phyloP scores from a whole-genome alignment of 2,888 invertebrate species.

The Meganola albula region DNA sequence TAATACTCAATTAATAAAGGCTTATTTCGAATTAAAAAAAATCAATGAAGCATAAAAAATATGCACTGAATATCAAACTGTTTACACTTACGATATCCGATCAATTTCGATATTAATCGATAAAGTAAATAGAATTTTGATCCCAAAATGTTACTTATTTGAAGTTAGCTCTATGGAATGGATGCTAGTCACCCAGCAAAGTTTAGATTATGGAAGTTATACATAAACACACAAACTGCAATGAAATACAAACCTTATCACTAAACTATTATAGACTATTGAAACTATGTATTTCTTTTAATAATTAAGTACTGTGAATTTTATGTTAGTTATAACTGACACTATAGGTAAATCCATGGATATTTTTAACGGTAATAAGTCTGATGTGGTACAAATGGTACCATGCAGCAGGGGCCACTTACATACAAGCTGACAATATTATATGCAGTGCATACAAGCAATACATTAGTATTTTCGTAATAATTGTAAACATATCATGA shows the following conservation, averaged over 20 bases:
- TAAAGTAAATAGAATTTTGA: slow-evolving; percentile 49
- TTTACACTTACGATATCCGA: slow-evolving; percentile 25
- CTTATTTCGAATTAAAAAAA: slow-evolving; percentile 4
- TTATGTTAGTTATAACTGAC: slow-evolving; percentile 34
- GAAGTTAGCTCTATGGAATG: slow-evolving; percentile 16
- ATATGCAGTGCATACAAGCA: slow-evolving; percentile 24
- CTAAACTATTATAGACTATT: slow-evolving; percentile 54
- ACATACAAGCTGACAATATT: slow-evolving; percentile 27
- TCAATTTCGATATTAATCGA: slow-evolving; percentile 43
- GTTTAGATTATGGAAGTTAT: slow-evolving; percentile 19
- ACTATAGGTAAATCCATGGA: slow-evolving; percentile 32
- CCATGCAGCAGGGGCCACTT: slow-evolving; percentile 16
- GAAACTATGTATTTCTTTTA: slow-evolving; percentile 51
- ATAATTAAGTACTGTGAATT: slow-evolving; percentile 64
- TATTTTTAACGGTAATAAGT: slow-evolving; percentile 28
- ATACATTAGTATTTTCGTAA: slow-evolving; percentile 10
- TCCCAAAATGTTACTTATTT: slow-evolving; percentile 49
- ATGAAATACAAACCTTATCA: slow-evolving; percentile 38
- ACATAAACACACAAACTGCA: slow-evolving; percentile 22
- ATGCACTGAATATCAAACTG: slow-evolving; percentile 21
- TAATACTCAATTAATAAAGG: not conserved
- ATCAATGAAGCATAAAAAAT: slow-evolving; percentile 1
- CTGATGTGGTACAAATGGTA: slow-evolving; percentile 24
- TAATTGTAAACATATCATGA: slow-evolving; percentile 9
- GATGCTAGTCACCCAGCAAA: slow-evolving; percentile 10